phyloP scores from a whole-genome alignment of 2,113 vertebrate species.

The Ursus arctos region DNA sequence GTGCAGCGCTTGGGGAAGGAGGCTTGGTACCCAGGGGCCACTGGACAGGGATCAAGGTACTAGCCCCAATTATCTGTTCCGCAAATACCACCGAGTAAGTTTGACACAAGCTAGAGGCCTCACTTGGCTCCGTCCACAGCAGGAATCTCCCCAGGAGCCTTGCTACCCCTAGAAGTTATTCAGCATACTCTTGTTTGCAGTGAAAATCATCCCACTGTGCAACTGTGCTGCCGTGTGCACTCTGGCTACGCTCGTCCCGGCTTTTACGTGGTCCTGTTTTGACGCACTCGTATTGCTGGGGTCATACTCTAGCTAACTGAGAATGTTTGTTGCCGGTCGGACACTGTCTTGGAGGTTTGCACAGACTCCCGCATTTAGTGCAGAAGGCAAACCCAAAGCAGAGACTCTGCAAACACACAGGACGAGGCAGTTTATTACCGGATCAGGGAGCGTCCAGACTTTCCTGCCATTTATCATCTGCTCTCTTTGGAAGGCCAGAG shows the following conservation, averaged over 20 bases:
- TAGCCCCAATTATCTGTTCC: accelerated
- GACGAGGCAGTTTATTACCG: neutral
- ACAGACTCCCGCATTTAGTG: accelerated
- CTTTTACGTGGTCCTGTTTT: accelerated
- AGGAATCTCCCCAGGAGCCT: neutral
- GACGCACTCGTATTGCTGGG: accelerated
- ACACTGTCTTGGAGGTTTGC: accelerated
- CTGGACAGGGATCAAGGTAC: neutral
- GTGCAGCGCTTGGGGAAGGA: accelerated
- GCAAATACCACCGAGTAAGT: no score
- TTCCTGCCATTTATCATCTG: neutral
- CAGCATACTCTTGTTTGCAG: accelerated
- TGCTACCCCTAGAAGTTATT: neutral
- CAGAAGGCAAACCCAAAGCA: accelerated
- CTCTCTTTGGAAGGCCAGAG: conserved; percentile 39
- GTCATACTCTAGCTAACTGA: accelerated
- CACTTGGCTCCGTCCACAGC: no score
- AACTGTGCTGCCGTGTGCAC: neutral
- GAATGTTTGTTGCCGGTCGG: accelerated
- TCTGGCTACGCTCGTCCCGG: accelerated
- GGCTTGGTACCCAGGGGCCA: accelerated
- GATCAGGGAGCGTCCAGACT: neutral
- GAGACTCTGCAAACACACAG: neutral
- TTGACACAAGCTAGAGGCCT: neutral
- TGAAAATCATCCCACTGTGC: accelerated